Conservation (phyloP, 2,113 vertebrate species). For the Uria aalge region DNA sequence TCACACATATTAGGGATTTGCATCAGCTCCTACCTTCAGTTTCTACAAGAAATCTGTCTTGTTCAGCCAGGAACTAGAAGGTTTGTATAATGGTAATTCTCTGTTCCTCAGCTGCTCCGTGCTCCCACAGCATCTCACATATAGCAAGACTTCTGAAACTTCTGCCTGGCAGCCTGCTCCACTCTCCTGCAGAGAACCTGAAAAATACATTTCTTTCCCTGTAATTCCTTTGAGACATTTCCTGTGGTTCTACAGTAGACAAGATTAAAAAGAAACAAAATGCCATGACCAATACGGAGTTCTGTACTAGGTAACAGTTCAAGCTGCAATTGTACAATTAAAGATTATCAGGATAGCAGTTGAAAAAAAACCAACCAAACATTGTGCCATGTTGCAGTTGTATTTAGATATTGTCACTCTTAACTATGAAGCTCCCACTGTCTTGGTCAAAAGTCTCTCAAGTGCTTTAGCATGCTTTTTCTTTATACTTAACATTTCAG, state of each 20-base stretch:
- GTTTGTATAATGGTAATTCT: not conserved
- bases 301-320: not conserved
- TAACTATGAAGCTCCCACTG: not conserved
- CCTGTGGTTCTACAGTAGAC: not conserved
- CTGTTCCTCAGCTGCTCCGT: not conserved
- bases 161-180: not conserved
- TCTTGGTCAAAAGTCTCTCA: not conserved
- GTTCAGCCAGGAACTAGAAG: not conserved
- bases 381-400: fast-evolving
- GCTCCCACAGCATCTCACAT: not conserved
- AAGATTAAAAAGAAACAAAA: not conserved
- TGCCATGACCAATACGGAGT: not conserved
- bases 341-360: not conserved
- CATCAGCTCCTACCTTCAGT: not conserved
- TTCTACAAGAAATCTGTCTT: not conserved
- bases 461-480: not conserved
- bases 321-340: not conserved
- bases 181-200: not conserved
- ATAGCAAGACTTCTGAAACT: not conserved
- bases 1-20: not conserved
- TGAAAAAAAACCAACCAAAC: not conserved
- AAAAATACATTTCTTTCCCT: not conserved
- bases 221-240: not conserved
- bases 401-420: not conserved
- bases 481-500: not conserved